Evolutionary conservation across 2,888 invertebrate species (phyloP), one percentile per base, ranked within the genome.

Genomic region (Chrysodeixis includens): DNA sequence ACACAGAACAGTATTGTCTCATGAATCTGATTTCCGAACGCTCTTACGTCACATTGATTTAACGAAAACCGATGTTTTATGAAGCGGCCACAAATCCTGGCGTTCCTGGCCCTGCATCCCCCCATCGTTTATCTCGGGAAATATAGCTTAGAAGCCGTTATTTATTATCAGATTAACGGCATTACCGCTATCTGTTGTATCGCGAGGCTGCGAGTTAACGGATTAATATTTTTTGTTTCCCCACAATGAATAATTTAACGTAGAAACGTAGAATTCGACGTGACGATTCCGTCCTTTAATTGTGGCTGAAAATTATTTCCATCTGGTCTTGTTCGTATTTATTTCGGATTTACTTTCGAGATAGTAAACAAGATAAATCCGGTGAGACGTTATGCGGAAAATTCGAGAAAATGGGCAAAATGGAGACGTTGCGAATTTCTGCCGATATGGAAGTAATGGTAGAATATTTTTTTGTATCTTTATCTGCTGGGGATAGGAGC

Each of bases 91-190:
- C 65, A 65, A 78, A 77, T 71, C 71, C 67, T 49, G 22, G 53
- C 54, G 80, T 74, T 71, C 71, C 67, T 49, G 22, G 53, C 54
- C 57, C 61, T 71, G 66, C 65, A 67, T 79, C 55, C 56, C 40
- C 22, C 64, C 51, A 69, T 79, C 66, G 54, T 59, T 66, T 67
- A 67, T 69, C 69, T 62, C 57, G 56, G 61, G 63, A 80, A 71
- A 71, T 77, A 80, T 74, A 69, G 62, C 52, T 59, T 18, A 66
- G 69, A 63, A 79, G 68, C 68, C 68, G 65, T 72, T 78, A 80
- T 79, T 78, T 79, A 80, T 79, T 75, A 75, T 68, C 60, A 68
- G 81, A 80, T 80, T 80, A 79, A 53, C 59, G 68, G 61, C n/a
- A 74, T 62, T 63, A 58, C 65, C 40, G 75, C 52, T 69, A 64